A percentile compares a stretch with the other conserved stretches of the same genome.
Evolutionary conservation across 2,113 vertebrate genomes (phyloP).

Genomic region (Silurus meridionalis): DNA sequence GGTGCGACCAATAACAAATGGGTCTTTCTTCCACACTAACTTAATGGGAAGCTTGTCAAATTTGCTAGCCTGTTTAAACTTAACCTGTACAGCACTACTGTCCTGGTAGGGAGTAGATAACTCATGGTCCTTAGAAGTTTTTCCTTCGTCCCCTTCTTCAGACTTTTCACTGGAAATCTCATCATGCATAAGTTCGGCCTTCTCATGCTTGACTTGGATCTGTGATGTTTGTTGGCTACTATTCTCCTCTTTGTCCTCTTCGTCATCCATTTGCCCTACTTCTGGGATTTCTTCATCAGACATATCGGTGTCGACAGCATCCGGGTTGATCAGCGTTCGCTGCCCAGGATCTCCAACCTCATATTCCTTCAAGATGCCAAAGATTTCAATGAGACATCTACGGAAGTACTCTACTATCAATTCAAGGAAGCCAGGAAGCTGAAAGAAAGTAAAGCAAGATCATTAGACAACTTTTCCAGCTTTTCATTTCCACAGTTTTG

Average conservation of each 20-base stretch:
- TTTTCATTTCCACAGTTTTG: neutral
- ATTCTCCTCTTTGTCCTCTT: slow-evolving; percentile 67
- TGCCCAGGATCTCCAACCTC: slow-evolving; percentile 96
- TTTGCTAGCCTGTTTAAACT: slow-evolving; percentile 86
- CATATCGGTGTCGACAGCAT: slow-evolving; percentile 77
- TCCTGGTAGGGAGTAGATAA: slow-evolving; percentile 60
- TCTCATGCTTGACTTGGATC: slow-evolving; percentile 67
- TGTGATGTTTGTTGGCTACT: slow-evolving; percentile 67
- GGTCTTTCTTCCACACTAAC: slow-evolving; percentile 89
- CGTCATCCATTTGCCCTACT: slow-evolving; percentile 74
- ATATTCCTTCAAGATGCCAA: slow-evolving; percentile 96
- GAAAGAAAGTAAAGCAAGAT: slow-evolving; percentile 24
- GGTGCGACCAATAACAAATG: slow-evolving; percentile 84
- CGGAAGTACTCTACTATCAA: slow-evolving; percentile 97
- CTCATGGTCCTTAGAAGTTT: slow-evolving; percentile 48
- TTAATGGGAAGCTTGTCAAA: slow-evolving; percentile 96
- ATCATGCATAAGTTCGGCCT: slow-evolving; percentile 59
- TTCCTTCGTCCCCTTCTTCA: slow-evolving; percentile 57
- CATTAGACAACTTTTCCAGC: neutral
- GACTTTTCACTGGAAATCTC: slow-evolving; percentile 60
- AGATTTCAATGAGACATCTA: slow-evolving; percentile 97
- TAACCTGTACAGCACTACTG: slow-evolving; percentile 71
- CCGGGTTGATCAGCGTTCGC: slow-evolving; percentile 87
- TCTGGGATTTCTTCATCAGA: slow-evolving; percentile 79
- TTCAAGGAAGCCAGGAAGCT: slow-evolving; percentile 96